Evolutionary conservation across 2,888 invertebrate species (phyloP).

Genomic region (Lingula anatina): DNA sequence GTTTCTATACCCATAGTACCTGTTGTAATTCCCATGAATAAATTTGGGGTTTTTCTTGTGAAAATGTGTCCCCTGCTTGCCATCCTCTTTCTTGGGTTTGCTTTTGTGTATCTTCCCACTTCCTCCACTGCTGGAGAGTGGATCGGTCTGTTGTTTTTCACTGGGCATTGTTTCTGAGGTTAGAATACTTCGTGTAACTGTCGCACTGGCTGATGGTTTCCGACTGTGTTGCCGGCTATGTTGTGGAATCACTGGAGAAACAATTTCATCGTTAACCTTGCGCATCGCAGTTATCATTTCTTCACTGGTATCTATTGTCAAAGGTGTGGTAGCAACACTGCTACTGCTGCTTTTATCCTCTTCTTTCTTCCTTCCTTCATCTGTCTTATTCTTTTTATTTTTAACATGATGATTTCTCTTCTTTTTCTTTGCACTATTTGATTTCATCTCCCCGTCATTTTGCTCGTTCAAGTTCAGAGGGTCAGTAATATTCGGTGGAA

Average conservation of each 20-base stretch:
- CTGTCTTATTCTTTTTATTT: conserved; percentile 19
- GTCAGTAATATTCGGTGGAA: conserved; percentile 87
- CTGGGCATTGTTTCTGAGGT: too few species aligned
- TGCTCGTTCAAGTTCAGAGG: conserved; percentile 70
- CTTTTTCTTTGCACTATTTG: conserved; percentile 12
- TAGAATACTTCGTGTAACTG: conserved; percentile 19
- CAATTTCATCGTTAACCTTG: conserved; percentile 24
- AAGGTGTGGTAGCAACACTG: not conserved
- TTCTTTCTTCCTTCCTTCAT: not conserved
- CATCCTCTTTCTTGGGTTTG: not conserved
- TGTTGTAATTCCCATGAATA: conserved; percentile 93
- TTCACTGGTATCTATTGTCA: not conserved
- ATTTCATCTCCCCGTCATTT: conserved; percentile 31
- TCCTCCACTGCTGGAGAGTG: too few species aligned
- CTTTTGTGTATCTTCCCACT: too few species aligned
- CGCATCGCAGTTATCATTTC: not conserved
- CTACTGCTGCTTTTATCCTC: not conserved
- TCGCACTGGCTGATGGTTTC: conserved; percentile 31
- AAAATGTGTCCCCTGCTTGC: not conserved
- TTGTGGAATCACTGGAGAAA: conserved; percentile 40
- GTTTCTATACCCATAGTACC: conserved; percentile 94
- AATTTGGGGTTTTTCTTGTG: conserved; percentile 55
- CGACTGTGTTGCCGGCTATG: conserved; percentile 29
- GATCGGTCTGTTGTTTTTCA: too few species aligned
- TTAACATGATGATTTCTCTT: conserved; percentile 27